Evolutionary conservation across 2,888 invertebrate genomes (phyloP).

Genomic region (Quadroppia sp.): DNA sequence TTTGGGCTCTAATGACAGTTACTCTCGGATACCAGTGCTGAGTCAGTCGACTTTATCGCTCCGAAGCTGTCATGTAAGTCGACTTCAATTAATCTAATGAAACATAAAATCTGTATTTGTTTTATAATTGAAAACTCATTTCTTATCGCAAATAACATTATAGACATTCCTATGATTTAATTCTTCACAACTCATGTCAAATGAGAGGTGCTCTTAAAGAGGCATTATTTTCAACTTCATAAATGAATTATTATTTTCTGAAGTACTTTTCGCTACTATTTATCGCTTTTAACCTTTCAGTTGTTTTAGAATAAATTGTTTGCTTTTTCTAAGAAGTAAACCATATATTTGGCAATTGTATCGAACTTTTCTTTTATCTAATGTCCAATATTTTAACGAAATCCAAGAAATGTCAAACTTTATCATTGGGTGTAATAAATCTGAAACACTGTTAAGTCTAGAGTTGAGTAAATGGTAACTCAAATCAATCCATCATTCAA

Average conservation of each 20-base stretch:
- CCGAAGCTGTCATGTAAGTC: constrained; percentile 45
- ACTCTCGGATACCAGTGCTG: constrained; percentile 37
- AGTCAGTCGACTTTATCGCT: constrained; percentile 42
- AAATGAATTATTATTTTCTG: neutral
- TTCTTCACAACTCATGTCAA: neutral
- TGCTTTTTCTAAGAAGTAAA: neutral
- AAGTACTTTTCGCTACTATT: neutral
- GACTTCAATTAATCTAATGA: neutral
- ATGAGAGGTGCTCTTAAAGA: neutral
- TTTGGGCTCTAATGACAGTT: constrained; percentile 6
- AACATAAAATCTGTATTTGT: neutral
- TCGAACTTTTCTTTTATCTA: neutral
- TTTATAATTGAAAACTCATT: neutral
- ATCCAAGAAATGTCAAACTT: neutral
- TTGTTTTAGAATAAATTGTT: neutral
- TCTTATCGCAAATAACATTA: no score
- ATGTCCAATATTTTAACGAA: constrained; percentile 13
- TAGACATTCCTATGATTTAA: neutral
- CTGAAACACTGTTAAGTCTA: neutral
- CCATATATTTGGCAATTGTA: neutral
- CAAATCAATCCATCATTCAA: neutral
- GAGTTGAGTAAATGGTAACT: neutral
- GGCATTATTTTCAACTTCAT: constrained; percentile 19
- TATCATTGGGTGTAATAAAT: neutral
- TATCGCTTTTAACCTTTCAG: neutral